phyloP scores from a whole-genome alignment of 2,888 invertebrate species.

The Thyatira batis region DNA sequence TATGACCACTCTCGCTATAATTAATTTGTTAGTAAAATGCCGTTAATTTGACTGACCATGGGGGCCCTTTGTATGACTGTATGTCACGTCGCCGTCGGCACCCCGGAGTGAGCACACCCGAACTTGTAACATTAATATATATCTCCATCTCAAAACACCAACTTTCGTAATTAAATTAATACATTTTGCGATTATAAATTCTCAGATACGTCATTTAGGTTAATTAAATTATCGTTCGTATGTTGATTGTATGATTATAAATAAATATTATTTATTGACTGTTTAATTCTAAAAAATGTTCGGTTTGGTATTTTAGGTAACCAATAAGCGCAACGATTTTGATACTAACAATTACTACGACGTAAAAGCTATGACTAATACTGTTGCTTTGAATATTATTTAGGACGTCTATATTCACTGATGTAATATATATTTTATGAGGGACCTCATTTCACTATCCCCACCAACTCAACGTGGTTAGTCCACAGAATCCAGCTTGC shows the following conservation, averaged over 20 bases:
- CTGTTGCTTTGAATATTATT: too few species aligned
- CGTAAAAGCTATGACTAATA: too few species aligned
- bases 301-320: too few species aligned
- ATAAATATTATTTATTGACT: background rate
- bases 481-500: slow-evolving; percentile 30
- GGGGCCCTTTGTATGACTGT: slow-evolving; percentile 28
- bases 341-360: too few species aligned
- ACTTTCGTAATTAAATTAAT: background rate
- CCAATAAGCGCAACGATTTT: too few species aligned
- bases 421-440: too few species aligned
- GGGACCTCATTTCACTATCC: slow-evolving; percentile 15
- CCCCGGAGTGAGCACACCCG: slow-evolving; percentile 51
- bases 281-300: too few species aligned
- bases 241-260: background rate
- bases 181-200: background rate
- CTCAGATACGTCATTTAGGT: background rate
- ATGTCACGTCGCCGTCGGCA: slow-evolving; percentile 40
- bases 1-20: slow-evolving; percentile 34
- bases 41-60: slow-evolving; percentile 40
- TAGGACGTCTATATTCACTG: too few species aligned
- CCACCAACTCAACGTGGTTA: slow-evolving; percentile 33
- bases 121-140: slow-evolving; percentile 11
- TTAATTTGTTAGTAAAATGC: slow-evolving; percentile 58
- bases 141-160: background rate
- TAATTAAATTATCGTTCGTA: background rate